Evolutionary conservation across 1,140 invertebrate species (phyloP).

Genomic region (Aphaenogaster floridana): DNA sequence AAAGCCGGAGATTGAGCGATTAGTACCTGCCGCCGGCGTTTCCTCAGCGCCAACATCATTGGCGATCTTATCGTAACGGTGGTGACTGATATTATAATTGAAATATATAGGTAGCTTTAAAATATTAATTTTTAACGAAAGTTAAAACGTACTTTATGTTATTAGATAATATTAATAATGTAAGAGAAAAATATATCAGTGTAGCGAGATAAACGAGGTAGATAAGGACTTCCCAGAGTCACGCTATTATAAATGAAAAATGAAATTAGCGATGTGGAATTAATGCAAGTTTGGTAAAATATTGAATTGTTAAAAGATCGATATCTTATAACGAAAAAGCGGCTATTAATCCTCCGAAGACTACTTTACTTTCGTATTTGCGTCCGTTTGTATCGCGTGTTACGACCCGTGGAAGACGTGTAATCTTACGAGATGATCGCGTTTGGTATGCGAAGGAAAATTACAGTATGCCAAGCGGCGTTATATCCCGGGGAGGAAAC

Average conservation of each 20-base stretch:
- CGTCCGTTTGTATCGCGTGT: background rate
- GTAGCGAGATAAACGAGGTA: background rate
- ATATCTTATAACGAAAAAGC: background rate
- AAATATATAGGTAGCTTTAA: background rate
- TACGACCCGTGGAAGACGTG: background rate
- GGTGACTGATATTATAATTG: conserved; percentile 1
- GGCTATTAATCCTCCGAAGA: background rate
- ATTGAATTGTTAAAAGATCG: background rate
- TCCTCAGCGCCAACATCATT: background rate
- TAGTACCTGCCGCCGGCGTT: background rate
- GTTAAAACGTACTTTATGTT: background rate
- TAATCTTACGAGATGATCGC: background rate
- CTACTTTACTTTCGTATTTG: background rate
- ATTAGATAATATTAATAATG: background rate
- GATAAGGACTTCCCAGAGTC: background rate
- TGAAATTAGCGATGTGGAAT: background rate
- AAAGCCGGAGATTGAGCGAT: background rate
- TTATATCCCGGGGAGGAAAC: background rate
- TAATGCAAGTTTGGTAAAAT: background rate
- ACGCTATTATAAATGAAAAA: background rate
- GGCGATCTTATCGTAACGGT: background rate
- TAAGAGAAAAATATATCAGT: too few relatives aligned
- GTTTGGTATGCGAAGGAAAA: conserved; percentile 24
- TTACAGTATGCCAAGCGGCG: background rate
- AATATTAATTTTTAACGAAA: background rate